Conservation (phyloP, 1,140 invertebrate genomes). For the Marisa cornuarietis region DNA sequence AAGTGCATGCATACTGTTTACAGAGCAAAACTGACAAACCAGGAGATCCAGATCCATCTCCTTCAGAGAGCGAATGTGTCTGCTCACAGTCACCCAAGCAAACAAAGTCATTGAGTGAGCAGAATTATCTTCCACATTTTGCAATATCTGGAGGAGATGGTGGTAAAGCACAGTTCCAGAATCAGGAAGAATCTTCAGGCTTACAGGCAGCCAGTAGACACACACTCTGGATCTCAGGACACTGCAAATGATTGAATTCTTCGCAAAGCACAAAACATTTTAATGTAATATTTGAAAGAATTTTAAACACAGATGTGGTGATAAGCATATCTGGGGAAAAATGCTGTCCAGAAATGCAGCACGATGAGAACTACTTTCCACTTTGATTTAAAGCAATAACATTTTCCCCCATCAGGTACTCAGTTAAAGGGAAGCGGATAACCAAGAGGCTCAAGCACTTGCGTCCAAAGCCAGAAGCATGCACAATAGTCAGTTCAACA, state of each 20-base stretch:
- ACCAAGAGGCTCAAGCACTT: no score
- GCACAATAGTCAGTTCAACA: no score
- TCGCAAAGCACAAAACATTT: no score
- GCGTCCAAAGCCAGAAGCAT: no score
- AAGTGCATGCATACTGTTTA: neutral
- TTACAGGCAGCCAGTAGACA: conserved; percentile 50
- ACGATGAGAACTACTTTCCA: no score
- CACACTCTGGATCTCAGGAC: conserved; percentile 42
- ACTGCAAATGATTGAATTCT: conserved; percentile 27
- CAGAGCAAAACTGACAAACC: conserved; percentile 25
- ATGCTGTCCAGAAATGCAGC: no score
- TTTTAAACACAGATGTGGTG: no score
- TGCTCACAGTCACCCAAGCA: conserved; percentile 44
- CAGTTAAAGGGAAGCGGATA: no score
- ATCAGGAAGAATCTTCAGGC: conserved; percentile 43
- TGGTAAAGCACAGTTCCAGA: conserved; percentile 25
- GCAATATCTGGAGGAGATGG: conserved; percentile 18
- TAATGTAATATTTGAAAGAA: no score
- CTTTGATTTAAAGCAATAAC: no score
- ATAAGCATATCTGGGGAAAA: no score
- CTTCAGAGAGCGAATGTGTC: conserved; percentile 27
- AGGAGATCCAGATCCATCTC: conserved; percentile 20
- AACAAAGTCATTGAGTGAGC: conserved; percentile 32
- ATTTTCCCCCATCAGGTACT: no score
- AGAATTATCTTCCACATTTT: neutral